Percentiles rank a stretch among this genome's conserved stretches.
Evolutionary conservation across 1,140 invertebrate species (phyloP).

Genomic region (Drosophila kikkawai): DNA sequence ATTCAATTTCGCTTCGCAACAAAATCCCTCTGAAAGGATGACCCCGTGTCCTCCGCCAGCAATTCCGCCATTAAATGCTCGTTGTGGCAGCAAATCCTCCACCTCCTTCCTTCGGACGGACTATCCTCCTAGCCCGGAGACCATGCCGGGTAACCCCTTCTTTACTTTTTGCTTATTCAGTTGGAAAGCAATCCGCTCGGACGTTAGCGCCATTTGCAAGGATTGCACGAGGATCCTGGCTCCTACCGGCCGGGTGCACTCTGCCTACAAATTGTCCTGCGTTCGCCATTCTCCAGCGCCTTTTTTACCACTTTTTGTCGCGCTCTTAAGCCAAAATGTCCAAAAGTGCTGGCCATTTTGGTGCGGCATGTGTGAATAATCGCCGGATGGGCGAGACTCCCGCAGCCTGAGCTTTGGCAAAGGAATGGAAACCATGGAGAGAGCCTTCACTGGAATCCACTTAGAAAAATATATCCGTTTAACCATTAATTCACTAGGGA

Average conservation of each 20-base stretch:
- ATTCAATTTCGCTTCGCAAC: constrained; percentile 59
- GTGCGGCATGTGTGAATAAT: constrained; percentile 84
- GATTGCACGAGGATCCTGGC: constrained; percentile 31
- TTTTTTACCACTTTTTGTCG: constrained; percentile 40
- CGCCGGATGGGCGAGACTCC: constrained; percentile 57
- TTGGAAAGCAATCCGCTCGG: constrained; percentile 64
- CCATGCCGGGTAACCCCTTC: constrained; percentile 37
- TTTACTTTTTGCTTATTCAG: constrained; percentile 73
- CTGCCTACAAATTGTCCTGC: constrained; percentile 69
- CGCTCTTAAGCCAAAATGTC: constrained; percentile 55
- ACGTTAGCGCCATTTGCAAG: constrained; percentile 58
- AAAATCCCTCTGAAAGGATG: constrained; percentile 32
- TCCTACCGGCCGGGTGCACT: constrained; percentile 23
- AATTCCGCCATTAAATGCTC: constrained; percentile 74
- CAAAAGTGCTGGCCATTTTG: constrained; percentile 77
- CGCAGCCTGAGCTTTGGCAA: constrained; percentile 16
- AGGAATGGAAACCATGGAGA: constrained; percentile 5
- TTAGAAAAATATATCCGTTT: constrained; percentile 1
- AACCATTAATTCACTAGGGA: neutral
- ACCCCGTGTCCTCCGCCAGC: constrained; percentile 24
- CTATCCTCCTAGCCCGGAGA: constrained; percentile 9
- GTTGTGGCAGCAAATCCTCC: constrained; percentile 58
- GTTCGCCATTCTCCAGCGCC: constrained; percentile 17
- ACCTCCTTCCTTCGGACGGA: neutral
- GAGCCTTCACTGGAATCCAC: neutral